Conservation (phyloP, 2,113 vertebrate genomes). For the Pitta sordida region DNA sequence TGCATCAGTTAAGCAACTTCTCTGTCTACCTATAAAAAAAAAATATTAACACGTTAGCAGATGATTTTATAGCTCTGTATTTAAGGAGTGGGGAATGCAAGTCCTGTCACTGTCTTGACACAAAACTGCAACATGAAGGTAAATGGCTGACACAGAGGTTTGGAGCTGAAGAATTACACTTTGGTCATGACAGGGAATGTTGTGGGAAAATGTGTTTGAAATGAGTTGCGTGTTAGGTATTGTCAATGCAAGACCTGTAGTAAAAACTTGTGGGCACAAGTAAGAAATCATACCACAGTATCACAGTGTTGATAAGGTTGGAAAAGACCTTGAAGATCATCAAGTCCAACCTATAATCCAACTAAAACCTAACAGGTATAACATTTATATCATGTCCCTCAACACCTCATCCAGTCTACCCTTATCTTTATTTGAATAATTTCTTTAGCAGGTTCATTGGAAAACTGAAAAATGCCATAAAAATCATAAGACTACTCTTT, state of each 20-base stretch:
- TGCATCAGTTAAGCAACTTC: slow-evolving; percentile 1
- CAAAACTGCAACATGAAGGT: background rate
- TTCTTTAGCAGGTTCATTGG: background rate
- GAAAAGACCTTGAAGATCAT: too few species aligned
- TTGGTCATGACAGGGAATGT: accelerated
- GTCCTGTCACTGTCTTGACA: background rate
- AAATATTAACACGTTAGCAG: background rate
- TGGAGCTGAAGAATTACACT: background rate
- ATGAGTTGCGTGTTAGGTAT: accelerated
- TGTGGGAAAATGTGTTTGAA: background rate
- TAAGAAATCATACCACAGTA: background rate
- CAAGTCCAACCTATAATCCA: too few species aligned
- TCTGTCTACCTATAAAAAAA: background rate
- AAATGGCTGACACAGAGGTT: background rate
- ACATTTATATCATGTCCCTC: too few species aligned
- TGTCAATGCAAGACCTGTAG: background rate
- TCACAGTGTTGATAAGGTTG: too few species aligned
- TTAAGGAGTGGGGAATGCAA: background rate
- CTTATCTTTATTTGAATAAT: background rate
- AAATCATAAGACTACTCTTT: background rate
- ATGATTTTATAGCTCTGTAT: background rate
- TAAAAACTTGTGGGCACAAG: background rate
- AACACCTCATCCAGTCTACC: too few species aligned
- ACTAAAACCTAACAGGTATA: background rate
- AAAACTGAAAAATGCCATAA: background rate